A percentile compares a stretch with the other conserved stretches of the same genome.
Evolutionary conservation across 2,797 vertebrate species (phyloP).

Genomic region (Tarsius wallacei): DNA sequence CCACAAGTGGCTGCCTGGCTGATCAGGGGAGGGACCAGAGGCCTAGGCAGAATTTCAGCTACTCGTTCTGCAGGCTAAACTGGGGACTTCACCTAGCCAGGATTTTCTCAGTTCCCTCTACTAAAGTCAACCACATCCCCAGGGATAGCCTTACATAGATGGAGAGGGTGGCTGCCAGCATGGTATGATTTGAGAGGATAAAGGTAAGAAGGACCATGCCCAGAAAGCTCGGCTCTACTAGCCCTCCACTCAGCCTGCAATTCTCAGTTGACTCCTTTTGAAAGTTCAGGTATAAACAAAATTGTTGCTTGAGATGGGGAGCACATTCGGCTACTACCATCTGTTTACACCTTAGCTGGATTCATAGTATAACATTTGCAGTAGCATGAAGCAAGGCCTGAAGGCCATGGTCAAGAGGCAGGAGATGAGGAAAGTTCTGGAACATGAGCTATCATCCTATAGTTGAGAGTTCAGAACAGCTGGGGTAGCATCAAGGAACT

Average conservation of each 20-base stretch:
- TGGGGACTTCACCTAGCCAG: neutral
- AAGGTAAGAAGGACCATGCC: neutral
- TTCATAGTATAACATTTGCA: neutral
- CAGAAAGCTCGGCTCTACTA: slow-evolving; percentile 30
- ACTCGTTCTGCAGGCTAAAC: slow-evolving; percentile 49
- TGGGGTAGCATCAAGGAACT: neutral
- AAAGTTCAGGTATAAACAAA: slow-evolving; percentile 40
- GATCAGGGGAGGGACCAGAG: neutral
- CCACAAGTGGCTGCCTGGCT: slow-evolving; percentile 37
- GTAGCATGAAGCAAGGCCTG: slow-evolving; percentile 25
- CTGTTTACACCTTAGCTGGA: slow-evolving; percentile 39
- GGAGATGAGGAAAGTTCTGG: slow-evolving; percentile 49
- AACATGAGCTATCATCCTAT: slow-evolving; percentile 1
- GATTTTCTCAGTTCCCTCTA: slow-evolving; percentile 30
- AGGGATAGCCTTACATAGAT: neutral
- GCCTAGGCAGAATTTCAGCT: neutral
- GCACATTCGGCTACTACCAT: slow-evolving; percentile 31
- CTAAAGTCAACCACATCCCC: slow-evolving; percentile 7
- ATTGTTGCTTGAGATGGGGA: neutral
- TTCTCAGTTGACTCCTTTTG: slow-evolving; percentile 3
- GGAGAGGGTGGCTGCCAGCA: slow-evolving; percentile 22
- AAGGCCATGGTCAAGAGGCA: neutral
- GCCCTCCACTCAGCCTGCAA: neutral
- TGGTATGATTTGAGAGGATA: slow-evolving; percentile 54
- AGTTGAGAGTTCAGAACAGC: slow-evolving; percentile 1